Evolutionary conservation across 2,797 vertebrate genomes (phyloP), one percentile per base, ranked within the genome.

Genomic region (Poecilia velifera): DNA sequence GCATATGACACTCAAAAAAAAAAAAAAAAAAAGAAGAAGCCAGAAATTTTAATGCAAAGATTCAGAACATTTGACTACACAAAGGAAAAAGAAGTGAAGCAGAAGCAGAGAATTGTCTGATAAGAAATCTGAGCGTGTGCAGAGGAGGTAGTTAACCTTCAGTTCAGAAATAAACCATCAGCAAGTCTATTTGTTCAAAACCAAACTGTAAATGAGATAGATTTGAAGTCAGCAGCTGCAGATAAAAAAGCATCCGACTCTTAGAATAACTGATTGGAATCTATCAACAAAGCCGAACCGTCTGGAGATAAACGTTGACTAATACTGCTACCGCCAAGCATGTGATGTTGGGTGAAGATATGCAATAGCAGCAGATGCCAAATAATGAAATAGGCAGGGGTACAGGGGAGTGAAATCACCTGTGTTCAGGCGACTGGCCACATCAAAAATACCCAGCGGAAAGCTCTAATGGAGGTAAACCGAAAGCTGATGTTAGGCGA

Each of bases 121-220:
- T 47, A 55, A 76, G 55, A 64, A 79, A 86, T 77, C 59, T 22
- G 28, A 59, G 53, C 12, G 18, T 9, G 31, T 68, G 34, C 64
- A 76, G 68, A 79, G 81, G 57, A 62, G 36, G 80, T 76, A 45
- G 86, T 89, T 90, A 80, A 83, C 77, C 82, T 87, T 78, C 73
- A 84, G 79, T 74, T 73, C 73, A 87, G 82, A 86, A 83, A 90
- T 85, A 89, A 84, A 87, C 82, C 87, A 84, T 79, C 77, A 70
- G 73, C 59, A 77, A 84, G 73, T 88, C 85, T 84, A 57, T 71
- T 82, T 78, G 84, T 76, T 90, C 87, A 84, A 49, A 84, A 76
- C 47, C n/a, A 0, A 57, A 81, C 76, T 74, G 77, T 0, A 13
- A 80, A 83, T 34, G 47, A 86, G 81, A 81, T 47, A 76, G 57